Evolutionary conservation across 2,113 vertebrate genomes (phyloP).

Genomic region (Acanthisitta chloris): DNA sequence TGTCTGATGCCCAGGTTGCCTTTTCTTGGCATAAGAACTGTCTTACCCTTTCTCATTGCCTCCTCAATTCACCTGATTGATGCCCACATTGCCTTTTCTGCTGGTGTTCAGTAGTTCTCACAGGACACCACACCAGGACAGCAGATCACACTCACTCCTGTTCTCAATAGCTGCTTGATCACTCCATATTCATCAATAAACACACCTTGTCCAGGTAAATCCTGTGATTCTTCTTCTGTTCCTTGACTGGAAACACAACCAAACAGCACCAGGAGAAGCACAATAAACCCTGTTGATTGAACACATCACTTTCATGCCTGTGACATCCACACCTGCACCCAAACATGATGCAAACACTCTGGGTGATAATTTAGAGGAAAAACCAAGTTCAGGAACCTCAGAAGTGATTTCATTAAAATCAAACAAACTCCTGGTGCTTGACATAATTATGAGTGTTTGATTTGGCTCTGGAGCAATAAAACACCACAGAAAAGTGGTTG

Average conservation of each 20-base stretch:
- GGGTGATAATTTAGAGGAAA: neutral
- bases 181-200: neutral
- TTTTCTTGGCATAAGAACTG: too few relatives aligned
- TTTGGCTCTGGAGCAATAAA: neutral
- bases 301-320: neutral
- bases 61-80: neutral
- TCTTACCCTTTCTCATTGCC: too few relatives aligned
- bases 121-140: neutral
- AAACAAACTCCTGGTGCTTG: neutral
- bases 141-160: neutral
- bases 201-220: neutral
- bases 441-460: neutral
- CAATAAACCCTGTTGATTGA: neutral
- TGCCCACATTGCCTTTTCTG: neutral
- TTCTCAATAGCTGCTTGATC: neutral
- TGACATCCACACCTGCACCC: neutral
- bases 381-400: neutral
- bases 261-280: neutral
- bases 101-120: neutral
- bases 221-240: fast-evolving
- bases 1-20: too few relatives aligned
- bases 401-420: constrained; percentile 28
- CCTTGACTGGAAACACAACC: neutral
- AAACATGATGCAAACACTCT: neutral
- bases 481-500: neutral